phyloP scores from a whole-genome alignment of 2,888 invertebrate species.

The Drosophila nigricruria region DNA sequence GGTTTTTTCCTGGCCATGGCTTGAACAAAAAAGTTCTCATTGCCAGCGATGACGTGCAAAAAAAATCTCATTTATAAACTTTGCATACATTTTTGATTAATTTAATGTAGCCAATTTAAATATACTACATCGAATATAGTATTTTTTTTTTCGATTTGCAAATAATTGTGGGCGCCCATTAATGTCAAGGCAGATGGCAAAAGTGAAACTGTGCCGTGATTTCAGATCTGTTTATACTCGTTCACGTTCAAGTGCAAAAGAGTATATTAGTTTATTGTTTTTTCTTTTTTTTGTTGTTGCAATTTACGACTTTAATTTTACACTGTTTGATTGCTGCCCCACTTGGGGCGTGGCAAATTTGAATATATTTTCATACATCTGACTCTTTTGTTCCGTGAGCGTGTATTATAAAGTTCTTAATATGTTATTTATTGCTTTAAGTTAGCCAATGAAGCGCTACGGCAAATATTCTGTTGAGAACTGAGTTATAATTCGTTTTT shows the following conservation, averaged over 20 bases:
- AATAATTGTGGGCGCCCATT: conserved; percentile 46
- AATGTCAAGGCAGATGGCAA: conserved; percentile 47
- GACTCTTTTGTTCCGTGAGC: background rate
- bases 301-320: background rate
- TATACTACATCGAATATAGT: conserved; percentile 10
- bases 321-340: too few species aligned
- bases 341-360: background rate
- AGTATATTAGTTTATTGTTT: background rate
- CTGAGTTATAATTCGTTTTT: background rate
- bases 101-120: conserved; percentile 36
- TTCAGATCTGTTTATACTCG: background rate
- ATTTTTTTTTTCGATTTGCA: conserved; percentile 14
- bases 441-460: conserved; percentile 17
- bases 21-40: conserved; percentile 43
- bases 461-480: conserved; percentile 6
- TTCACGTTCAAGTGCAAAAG: background rate
- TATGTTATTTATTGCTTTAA: too few species aligned
- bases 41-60: conserved; percentile 52
- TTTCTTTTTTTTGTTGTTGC: background rate
- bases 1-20: conserved; percentile 24
- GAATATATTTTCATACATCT: background rate
- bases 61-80: conserved; percentile 43
- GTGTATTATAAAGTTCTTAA: too few species aligned
- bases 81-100: conserved; percentile 18
- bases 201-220: conserved; percentile 48